Conservation (phyloP, 2,888 invertebrate species). For the Exephanes ischioxanthus region DNA sequence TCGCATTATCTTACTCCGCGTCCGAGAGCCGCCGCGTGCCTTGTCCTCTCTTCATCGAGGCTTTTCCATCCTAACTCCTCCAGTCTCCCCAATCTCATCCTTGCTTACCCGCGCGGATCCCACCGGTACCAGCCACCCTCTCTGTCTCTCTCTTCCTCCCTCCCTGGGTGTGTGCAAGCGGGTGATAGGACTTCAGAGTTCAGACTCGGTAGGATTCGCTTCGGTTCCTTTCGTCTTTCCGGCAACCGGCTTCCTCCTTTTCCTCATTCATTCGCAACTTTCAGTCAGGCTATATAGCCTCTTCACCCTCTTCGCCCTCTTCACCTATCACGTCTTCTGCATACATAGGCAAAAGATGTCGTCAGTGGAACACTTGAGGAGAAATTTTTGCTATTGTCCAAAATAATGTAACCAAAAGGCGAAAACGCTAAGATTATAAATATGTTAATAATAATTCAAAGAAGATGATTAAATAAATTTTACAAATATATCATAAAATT, state of each 20-base stretch:
- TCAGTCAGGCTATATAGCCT: not conserved
- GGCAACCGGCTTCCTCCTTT: slow-evolving; percentile 22
- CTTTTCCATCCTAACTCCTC: slow-evolving; percentile 48
- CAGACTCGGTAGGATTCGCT: slow-evolving; percentile 38
- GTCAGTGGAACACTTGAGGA: not conserved
- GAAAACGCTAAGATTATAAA: no score
- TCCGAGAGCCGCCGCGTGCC: slow-evolving; percentile 31
- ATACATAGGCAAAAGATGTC: not conserved
- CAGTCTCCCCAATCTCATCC: slow-evolving; percentile 56
- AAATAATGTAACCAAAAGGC: not conserved
- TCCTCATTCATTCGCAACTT: slow-evolving; percentile 38
- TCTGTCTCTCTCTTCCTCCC: slow-evolving; percentile 8
- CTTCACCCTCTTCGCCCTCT: no score
- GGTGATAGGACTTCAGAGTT: slow-evolving; percentile 43
- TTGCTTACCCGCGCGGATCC: slow-evolving; percentile 27
- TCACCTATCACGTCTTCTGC: no score
- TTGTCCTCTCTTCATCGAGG: slow-evolving; percentile 34
- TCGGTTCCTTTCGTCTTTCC: slow-evolving; percentile 45
- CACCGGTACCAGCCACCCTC: not conserved
- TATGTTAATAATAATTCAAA: no score
- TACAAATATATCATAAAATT: no score
- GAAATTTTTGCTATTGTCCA: not conserved
- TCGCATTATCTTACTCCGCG: slow-evolving; percentile 65
- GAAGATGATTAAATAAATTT: no score
- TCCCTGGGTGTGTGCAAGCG: slow-evolving; percentile 33